Percentiles rank a stretch among this genome's conserved stretches.
Conservation (phyloP, 2,797 vertebrate genomes). For the Simalia tracyae region DNA sequence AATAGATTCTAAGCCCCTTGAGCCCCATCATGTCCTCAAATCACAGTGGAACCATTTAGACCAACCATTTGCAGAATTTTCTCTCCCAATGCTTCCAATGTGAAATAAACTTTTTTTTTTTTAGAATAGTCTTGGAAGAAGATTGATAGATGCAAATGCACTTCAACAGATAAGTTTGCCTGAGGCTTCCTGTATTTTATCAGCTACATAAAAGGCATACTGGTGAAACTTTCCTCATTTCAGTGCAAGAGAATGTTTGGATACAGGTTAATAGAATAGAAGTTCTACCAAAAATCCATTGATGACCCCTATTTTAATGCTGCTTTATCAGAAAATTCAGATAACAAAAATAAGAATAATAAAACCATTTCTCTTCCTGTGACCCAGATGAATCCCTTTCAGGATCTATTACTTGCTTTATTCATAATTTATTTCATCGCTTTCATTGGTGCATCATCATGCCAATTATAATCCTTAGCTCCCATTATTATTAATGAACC, state of each 20-base stretch:
- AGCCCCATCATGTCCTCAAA: neutral
- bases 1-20: neutral
- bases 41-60: neutral
- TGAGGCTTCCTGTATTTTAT: neutral
- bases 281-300: neutral
- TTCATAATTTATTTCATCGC: neutral
- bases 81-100: neutral
- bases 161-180: neutral
- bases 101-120: neutral
- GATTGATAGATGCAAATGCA: neutral
- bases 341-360: neutral
- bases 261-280: neutral
- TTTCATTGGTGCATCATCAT: neutral
- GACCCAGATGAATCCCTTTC: neutral
- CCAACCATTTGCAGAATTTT: neutral
- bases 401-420: neutral
- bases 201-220: neutral
- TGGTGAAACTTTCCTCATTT: neutral
- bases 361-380: neutral
- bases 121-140: neutral
- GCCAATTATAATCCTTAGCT: neutral
- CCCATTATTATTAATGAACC: neutral
- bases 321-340: neutral
- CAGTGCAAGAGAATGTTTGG: neutral
- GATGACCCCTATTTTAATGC: neutral